Percentiles rank a stretch among this genome's conserved stretches.
phyloP scores from a whole-genome alignment of 2,113 vertebrate species.

The Sminthopsis crassicaudata region DNA sequence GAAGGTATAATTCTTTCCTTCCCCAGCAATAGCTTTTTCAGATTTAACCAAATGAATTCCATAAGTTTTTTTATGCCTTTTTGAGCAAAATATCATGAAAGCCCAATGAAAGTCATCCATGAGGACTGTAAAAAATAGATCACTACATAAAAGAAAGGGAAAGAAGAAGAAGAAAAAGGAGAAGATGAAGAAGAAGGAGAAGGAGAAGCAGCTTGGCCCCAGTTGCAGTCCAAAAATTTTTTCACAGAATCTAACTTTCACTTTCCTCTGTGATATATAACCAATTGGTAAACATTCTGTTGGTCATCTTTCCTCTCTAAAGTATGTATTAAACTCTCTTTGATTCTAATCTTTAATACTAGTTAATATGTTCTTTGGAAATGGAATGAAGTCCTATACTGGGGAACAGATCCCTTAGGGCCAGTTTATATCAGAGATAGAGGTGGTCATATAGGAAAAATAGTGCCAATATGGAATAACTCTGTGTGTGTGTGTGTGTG shows the following conservation, averaged over 20 bases:
- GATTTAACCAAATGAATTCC: background rate
- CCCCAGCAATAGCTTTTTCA: background rate
- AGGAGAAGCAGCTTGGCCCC: background rate
- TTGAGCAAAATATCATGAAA: background rate
- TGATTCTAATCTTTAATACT: slow-evolving; percentile 55
- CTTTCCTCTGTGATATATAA: slow-evolving; percentile 62
- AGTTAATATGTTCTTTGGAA: slow-evolving; percentile 56
- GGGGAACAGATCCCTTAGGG: slow-evolving; percentile 52
- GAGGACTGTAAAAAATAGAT: background rate
- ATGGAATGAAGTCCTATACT: slow-evolving; percentile 36
- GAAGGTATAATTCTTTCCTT: background rate
- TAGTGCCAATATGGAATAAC: slow-evolving; percentile 1
- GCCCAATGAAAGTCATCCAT: background rate
- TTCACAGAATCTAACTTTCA: slow-evolving; percentile 56
- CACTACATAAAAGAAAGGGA: background rate
- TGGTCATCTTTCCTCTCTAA: slow-evolving; percentile 64
- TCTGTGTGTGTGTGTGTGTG: slow-evolving; percentile 16
- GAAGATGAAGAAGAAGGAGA: background rate
- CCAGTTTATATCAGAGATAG: background rate
- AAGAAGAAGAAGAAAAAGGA: background rate
- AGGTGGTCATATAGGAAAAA: background rate
- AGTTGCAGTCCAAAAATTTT: background rate
- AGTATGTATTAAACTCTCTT: slow-evolving; percentile 24
- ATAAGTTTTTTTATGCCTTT: background rate
- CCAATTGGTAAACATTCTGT: slow-evolving; percentile 57